Base-by-base conservation (phyloP, 2,113 vertebrate species). In the Siniperca chuatsi region DNA sequence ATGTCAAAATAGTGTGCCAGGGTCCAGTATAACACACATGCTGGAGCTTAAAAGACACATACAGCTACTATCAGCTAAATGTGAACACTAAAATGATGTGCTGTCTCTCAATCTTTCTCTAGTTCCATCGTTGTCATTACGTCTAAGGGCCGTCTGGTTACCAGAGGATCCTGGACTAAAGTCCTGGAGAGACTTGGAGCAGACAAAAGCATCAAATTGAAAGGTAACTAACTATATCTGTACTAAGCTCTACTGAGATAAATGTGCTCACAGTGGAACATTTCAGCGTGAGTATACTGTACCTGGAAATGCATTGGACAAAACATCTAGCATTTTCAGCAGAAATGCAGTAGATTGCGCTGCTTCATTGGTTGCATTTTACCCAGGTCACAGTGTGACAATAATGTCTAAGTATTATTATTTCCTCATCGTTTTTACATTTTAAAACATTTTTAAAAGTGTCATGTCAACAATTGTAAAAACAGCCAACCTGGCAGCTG, bases 121-220 rank as follows among this genome's bases (percentile, higher is more conserved):
- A 99, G 98, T 46, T 98, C 97, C 65, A 95, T 99, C n/a, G 96
- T 99, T 55, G 92, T 99, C 48, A 82, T 99, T 85, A 96, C 95
- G 0, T 98, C 98, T 0, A 99, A 98, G 89, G 98, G 98, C 69
- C 96, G 94, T 58, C 94, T 96, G 9, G 37, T 96, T 76, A 94
- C 96, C 58, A 96, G 94, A 93, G 97, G 97, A 84, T 93, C 94
- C 0, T 99, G 98, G 98, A 97, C 95, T 35, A 97, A 96, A 93
- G 94, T 96, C 23, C 91, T 99, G 84, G 95, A 96, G 62, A 96
- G 88, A 78, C 97, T 99, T 23, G 98, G 98, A 46, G 96, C 91
- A 50, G 94, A 95, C 67, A 94, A 91, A 7, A 93, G 79, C 2
- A 82, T 97, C 84, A 97, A 92, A 75, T 72, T 99, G 80, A 98